Percentiles rank a stretch among this genome's conserved stretches.
Evolutionary conservation across 2,113 vertebrate species (phyloP).

Genomic region (Grammomys surdaster): DNA sequence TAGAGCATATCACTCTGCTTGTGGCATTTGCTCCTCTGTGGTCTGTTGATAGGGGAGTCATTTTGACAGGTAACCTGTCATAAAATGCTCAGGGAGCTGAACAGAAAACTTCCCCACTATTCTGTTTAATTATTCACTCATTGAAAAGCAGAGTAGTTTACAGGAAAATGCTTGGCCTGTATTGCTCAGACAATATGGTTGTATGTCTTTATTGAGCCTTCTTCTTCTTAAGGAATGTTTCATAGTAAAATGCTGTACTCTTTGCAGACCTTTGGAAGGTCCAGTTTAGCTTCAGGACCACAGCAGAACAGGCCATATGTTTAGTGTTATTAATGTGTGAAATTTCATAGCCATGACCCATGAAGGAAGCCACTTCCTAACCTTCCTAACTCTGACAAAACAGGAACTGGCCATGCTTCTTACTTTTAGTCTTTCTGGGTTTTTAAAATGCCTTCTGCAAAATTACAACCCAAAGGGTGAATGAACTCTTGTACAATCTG

Average conservation of each 20-base stretch:
- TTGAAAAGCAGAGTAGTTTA: not conserved
- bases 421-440: constrained; percentile 32
- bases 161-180: constrained; percentile 25
- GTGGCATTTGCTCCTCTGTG: not conserved
- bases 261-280: constrained; percentile 29
- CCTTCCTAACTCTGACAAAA: constrained; percentile 51
- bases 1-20: not conserved
- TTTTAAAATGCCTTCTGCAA: constrained; percentile 34
- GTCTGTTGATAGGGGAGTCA: not conserved
- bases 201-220: not conserved
- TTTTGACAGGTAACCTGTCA: not conserved
- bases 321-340: constrained; percentile 67
- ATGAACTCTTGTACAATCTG: constrained; percentile 52
- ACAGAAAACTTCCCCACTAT: not conserved
- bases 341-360: constrained; percentile 34
- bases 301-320: constrained; percentile 27
- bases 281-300: not conserved
- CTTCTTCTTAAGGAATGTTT: constrained; percentile 40
- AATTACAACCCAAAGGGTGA: constrained; percentile 29
- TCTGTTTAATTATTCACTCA: constrained; percentile 41
- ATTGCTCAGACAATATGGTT: constrained; percentile 3
- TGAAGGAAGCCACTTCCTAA: constrained; percentile 24
- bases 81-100: constrained; percentile 16
- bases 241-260: constrained; percentile 3
- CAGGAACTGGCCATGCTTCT: constrained; percentile 30